Evolutionary conservation across 2,113 vertebrate genomes (phyloP).

Genomic region (Channa maculata): DNA sequence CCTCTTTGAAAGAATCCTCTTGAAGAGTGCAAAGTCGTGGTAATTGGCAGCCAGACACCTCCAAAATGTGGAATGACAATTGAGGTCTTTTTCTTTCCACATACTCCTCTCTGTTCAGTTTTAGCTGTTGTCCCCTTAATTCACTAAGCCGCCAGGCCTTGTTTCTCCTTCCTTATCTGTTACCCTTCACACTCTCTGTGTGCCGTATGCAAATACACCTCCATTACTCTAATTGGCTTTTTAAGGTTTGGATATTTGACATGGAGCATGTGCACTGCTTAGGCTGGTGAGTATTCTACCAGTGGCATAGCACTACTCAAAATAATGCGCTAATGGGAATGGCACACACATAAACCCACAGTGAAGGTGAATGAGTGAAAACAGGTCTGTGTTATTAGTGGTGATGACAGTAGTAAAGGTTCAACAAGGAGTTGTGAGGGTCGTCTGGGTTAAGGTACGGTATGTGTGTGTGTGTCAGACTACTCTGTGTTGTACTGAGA

Average conservation of each 20-base stretch:
- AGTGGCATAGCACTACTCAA: slow-evolving; percentile 17
- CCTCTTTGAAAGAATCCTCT: too few relatives aligned
- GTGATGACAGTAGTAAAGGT: slow-evolving; percentile 30
- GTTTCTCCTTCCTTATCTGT: slow-evolving; percentile 13
- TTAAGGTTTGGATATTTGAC: slow-evolving; percentile 40
- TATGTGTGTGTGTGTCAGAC: background rate
- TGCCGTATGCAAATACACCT: slow-evolving; percentile 58
- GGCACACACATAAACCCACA: slow-evolving; percentile 11
- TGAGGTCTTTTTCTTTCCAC: too few relatives aligned
- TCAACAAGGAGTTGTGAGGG: slow-evolving; percentile 24
- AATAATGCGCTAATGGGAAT: slow-evolving; percentile 42
- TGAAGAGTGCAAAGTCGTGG: too few relatives aligned
- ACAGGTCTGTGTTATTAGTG: slow-evolving; percentile 57
- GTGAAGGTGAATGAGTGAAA: slow-evolving; percentile 36
- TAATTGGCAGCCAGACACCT: too few relatives aligned
- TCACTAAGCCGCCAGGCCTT: too few relatives aligned
- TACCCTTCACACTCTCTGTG: slow-evolving; percentile 6
- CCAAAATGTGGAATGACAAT: too few relatives aligned
- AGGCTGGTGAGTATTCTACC: background rate
- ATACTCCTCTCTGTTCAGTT: too few relatives aligned
- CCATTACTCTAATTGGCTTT: slow-evolving; percentile 70
- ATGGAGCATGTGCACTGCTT: slow-evolving; percentile 13
- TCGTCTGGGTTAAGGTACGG: background rate
- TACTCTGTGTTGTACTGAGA: slow-evolving; percentile 52
- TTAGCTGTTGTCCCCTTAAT: too few relatives aligned